Evolutionary conservation across 2,888 invertebrate genomes (phyloP).

Genomic region (Notodonta dromedarius): DNA sequence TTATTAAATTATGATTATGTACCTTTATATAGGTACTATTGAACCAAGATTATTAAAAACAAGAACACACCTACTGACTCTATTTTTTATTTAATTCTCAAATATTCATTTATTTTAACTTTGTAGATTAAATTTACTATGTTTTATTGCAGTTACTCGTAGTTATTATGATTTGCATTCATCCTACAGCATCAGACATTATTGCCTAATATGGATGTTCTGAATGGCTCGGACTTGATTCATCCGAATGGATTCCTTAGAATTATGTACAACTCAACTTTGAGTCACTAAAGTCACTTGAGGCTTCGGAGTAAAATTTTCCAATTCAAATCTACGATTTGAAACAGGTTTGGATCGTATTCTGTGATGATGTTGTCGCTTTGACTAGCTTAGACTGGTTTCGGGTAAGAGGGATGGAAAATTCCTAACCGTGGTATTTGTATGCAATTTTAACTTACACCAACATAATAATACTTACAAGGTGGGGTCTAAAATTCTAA

Average conservation of each 20-base stretch:
- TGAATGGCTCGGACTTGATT: constrained; percentile 17
- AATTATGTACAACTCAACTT: constrained; percentile 13
- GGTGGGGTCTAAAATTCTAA: no score
- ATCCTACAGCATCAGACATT: constrained; percentile 12
- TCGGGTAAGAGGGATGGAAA: neutral
- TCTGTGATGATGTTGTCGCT: neutral
- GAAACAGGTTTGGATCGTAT: neutral
- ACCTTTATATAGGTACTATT: no score
- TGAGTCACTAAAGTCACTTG: constrained; percentile 18
- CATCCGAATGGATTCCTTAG: constrained; percentile 19
- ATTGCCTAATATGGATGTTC: constrained; percentile 23
- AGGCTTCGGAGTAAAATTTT: neutral
- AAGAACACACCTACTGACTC: no score
- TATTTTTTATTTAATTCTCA: no score
- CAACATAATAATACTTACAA: no score
- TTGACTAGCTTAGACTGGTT: neutral
- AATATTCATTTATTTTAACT: no score
- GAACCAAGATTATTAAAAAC: no score
- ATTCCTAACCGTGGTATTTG: neutral
- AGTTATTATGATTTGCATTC: constrained; percentile 9
- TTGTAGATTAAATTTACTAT: neutral
- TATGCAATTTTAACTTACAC: no score
- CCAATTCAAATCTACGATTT: neutral
- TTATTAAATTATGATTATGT: no score
- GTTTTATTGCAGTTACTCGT: constrained; percentile 8